phyloP scores from a whole-genome alignment of 2,113 vertebrate genomes.

The Orientallactaga bullata region DNA sequence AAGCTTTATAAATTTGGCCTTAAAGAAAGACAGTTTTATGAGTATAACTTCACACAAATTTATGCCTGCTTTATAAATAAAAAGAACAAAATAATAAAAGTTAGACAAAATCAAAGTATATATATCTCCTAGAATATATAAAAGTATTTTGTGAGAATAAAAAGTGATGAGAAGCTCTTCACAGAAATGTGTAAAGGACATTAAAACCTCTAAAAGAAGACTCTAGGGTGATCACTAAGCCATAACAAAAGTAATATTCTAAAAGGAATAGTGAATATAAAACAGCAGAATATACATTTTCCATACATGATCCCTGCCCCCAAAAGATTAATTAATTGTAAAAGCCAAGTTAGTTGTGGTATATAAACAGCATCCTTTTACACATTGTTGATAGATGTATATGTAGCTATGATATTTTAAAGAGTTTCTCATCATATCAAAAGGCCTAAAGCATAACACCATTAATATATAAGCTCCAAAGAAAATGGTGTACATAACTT shows the following conservation, averaged over 20 bases:
- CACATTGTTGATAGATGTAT: not conserved
- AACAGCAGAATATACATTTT: not conserved
- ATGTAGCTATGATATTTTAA: not conserved
- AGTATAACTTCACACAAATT: conserved; percentile 1
- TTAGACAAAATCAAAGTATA: not conserved
- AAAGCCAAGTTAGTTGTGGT: not conserved
- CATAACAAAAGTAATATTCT: not conserved
- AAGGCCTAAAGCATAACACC: not conserved
- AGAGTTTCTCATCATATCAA: not conserved
- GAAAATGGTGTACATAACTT: not conserved
- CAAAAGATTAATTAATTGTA: not conserved
- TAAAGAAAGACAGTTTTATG: not conserved
- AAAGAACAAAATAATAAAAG: not conserved
- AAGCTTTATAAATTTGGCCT: not conserved
- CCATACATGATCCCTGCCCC: no score
- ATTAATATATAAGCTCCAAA: not conserved
- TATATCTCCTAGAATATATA: not conserved
- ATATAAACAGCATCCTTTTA: not conserved
- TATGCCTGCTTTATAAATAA: not conserved
- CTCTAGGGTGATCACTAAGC: not conserved
- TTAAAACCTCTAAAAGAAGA: not conserved
- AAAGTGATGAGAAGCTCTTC: not conserved
- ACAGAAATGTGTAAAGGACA: not conserved
- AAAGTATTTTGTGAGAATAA: not conserved
- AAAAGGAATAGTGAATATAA: not conserved